Evolutionary conservation across 2,113 vertebrate species (phyloP).

Genomic region (Emydura subglobosa): DNA sequence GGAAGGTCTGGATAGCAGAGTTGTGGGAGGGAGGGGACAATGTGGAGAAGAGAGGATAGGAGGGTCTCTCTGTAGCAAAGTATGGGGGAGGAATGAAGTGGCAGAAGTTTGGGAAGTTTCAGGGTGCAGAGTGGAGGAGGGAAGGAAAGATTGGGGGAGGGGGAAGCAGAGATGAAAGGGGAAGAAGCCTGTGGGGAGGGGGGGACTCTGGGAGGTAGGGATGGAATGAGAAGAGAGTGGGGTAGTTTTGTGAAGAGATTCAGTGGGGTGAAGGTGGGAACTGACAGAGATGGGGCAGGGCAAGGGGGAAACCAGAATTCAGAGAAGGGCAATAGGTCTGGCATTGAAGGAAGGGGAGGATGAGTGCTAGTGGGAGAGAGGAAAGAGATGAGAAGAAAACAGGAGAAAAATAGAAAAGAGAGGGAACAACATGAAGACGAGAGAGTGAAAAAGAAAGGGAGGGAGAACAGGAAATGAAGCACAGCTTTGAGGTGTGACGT

Average conservation of each 20-base stretch:
- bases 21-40: background rate
- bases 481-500: background rate
- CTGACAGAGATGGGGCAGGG: background rate
- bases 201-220: background rate
- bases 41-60: background rate
- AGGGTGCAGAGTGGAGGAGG: background rate
- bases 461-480: background rate
- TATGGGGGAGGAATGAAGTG: background rate
- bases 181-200: background rate
- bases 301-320: background rate
- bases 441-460: background rate
- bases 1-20: no score
- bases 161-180: background rate
- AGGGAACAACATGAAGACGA: background rate
- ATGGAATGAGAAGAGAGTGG: background rate
- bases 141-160: background rate
- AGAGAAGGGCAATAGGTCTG: background rate
- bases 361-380: background rate
- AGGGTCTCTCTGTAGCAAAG: background rate
- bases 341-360: background rate
- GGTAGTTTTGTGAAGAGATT: background rate
- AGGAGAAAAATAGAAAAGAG: background rate
- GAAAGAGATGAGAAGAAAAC: background rate
- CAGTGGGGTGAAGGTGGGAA: background rate
- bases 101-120: background rate